Conservation (phyloP, 2,888 invertebrate genomes). For the Idaea straminata region DNA sequence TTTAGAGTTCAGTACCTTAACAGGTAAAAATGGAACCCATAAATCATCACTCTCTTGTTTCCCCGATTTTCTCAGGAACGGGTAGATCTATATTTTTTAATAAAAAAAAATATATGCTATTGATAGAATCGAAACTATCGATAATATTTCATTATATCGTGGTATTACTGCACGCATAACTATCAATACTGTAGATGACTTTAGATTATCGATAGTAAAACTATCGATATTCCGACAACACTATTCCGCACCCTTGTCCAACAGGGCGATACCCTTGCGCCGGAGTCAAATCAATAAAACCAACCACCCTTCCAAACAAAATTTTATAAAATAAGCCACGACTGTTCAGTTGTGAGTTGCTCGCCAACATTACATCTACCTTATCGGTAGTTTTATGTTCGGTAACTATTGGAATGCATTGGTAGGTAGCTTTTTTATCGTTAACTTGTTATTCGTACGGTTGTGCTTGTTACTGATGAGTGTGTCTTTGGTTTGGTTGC, state of each 20-base stretch:
- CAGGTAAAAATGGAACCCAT: too few species aligned
- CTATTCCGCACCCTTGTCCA: slow-evolving; percentile 42
- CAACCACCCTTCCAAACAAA: slow-evolving; percentile 33
- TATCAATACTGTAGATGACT: too few species aligned
- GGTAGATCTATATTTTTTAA: too few species aligned
- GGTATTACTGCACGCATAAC: too few species aligned
- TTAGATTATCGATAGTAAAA: too few species aligned
- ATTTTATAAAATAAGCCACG: slow-evolving; percentile 3
- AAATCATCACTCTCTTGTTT: too few species aligned
- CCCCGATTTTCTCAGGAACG: too few species aligned
- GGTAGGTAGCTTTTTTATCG: slow-evolving; percentile 64
- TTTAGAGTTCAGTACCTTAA: too few species aligned
- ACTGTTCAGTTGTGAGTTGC: slow-evolving; percentile 40
- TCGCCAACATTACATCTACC: slow-evolving; percentile 42
- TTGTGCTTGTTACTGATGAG: slow-evolving; percentile 50
- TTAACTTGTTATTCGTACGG: slow-evolving; percentile 48
- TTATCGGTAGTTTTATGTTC: slow-evolving; percentile 74
- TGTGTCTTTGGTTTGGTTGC: slow-evolving; percentile 73
- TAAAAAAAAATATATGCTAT: too few species aligned
- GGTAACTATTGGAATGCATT: slow-evolving; percentile 73
- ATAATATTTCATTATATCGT: too few species aligned
- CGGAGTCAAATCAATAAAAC: slow-evolving; percentile 68
- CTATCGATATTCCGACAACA: too few species aligned
- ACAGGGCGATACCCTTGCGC: slow-evolving; percentile 62
- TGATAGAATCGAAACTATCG: too few species aligned